Base-by-base conservation (phyloP, 2,113 vertebrate species). In the Neoarius graeffei region DNA sequence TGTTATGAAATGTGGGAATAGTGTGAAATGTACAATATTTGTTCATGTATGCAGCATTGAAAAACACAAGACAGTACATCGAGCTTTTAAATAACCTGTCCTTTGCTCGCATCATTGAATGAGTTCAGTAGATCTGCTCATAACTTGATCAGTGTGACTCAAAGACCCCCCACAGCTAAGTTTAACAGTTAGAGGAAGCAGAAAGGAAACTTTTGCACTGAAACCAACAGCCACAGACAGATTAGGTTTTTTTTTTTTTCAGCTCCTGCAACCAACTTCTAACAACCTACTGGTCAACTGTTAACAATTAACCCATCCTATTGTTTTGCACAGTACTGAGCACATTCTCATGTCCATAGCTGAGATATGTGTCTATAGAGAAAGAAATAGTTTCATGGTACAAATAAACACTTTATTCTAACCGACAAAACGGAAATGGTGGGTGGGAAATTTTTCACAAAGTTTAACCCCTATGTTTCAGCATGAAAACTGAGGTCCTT, bases 161-260 rank as follows among this genome's bases (percentile, higher is more conserved):
- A 84, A 69, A 84, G 83, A 54, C 64, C 50, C 42, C 48, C 64
- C 9, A 57, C 83, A 20, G 50, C 62, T 6, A 57, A 27, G 60
- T 69, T 48, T 84, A 67, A 69, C 25, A 84, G 48, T 52, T 54
- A 67, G 60, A 66, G 64, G 64, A 67, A 84, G 64, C 82, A 30
- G 64, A 84, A 25, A 67, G 13, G 64, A 54, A 84, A 83, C 42
- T 1, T 69, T 54, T 30, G 20, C 57, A 48, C 19, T 13, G 30
- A 56, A 56, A 54, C 19, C 42, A 64, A 48, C 83, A 52, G 62
- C 15, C 42, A 35, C 42, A 52, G 5, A 50, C n/a, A 50, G 11
- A 81, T 4, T n/a, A 80, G 74, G 15, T 56, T 54, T 79, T 42
- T 42, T 42, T 42, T 42, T 42, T 42, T 80, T 86, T 35, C 54